Evolutionary conservation across 2,113 vertebrate species (phyloP), one percentile per base, ranked within the genome.

Genomic region (Engraulis encrasicolus): DNA sequence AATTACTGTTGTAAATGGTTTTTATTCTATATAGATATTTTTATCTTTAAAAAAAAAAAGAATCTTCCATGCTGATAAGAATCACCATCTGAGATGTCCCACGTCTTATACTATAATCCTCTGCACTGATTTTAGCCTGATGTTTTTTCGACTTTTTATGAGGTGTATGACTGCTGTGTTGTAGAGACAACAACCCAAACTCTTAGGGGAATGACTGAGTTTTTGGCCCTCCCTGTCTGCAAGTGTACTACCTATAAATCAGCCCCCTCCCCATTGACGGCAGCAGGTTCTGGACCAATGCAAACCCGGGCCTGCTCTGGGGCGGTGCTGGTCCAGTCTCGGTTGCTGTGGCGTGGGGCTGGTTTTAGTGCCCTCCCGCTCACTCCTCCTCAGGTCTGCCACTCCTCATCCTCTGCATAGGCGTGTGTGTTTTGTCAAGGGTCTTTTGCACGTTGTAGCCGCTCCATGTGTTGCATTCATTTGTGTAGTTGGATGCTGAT

Each of bases 101-200:
- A 34, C 17, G 27, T 74, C 11, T 31, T 34, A 34, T 61, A 61
- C 15, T 34, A 34, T 61, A 61, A 61, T 31, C 27, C 66, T 74
- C 66, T 87, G 88, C 88, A 89, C 88, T 89, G 88, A 85, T 85
- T 84, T 81, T 82, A 81, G 66, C 66, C 31, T 82, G 80, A 81
- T 80, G 49, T 78, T 20, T 36, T n/a, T 58, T 77, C 49, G 66
- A 74, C 54, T 82, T 74, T 81, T 79, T 82, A 82, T 94, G 89
- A 88, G 91, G 81, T 78, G 78, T 78, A 31, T 49, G 92, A 92
- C 95, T 92, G 92, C 94, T 94, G 92, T 93, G 93, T 74, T 93
- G 93, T 94, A 36, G 31, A 14, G 66, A 74, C 12, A 34, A 36
- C 66, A 34, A 36, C 66, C 81, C 58, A 36, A 83, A 74, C 45